Conservation (phyloP, 2,113 vertebrate genomes). For the Bagarius yarrelli region DNA sequence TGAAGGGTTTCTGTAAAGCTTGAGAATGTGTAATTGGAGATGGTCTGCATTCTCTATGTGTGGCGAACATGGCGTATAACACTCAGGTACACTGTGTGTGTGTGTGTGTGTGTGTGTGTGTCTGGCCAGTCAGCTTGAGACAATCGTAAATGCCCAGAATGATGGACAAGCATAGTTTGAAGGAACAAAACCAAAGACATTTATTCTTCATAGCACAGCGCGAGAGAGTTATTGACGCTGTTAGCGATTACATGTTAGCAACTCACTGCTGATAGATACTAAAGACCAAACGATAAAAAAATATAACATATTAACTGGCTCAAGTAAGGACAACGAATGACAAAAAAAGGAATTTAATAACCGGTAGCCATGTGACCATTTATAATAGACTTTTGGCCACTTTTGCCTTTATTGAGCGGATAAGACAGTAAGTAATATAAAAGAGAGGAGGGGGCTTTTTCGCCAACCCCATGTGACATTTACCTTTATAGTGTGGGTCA, state of each 20-base stretch:
- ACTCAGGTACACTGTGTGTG: no score
- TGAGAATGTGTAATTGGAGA: neutral
- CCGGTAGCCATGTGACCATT: conserved; percentile 51
- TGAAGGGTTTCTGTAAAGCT: neutral
- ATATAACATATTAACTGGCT: conserved; percentile 41
- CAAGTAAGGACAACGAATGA: conserved; percentile 53
- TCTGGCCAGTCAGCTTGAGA: conserved; percentile 1
- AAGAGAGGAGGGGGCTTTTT: no score
- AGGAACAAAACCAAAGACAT: conserved; percentile 25
- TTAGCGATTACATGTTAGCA: conserved; percentile 14
- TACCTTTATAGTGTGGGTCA: conserved; percentile 37
- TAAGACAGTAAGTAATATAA: no score
- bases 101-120: neutral
- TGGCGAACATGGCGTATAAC: neutral
- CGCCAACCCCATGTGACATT: no score
- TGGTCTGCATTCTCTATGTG: neutral
- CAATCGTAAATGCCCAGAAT: neutral
- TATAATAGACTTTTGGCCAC: neutral
- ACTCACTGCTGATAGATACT: conserved; percentile 11
- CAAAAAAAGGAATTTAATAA: conserved; percentile 40
- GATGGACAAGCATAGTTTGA: conserved; percentile 14
- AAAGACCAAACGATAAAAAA: conserved; percentile 41
- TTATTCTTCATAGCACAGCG: conserved; percentile 19
- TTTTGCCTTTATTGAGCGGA: no score
- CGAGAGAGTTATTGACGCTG: conserved; percentile 50